These are phyloP conservation scores for Orthosia gothica DNA, from an alignment of 2,888 invertebrate genomes.

Conservation along the genomic window DNA sequence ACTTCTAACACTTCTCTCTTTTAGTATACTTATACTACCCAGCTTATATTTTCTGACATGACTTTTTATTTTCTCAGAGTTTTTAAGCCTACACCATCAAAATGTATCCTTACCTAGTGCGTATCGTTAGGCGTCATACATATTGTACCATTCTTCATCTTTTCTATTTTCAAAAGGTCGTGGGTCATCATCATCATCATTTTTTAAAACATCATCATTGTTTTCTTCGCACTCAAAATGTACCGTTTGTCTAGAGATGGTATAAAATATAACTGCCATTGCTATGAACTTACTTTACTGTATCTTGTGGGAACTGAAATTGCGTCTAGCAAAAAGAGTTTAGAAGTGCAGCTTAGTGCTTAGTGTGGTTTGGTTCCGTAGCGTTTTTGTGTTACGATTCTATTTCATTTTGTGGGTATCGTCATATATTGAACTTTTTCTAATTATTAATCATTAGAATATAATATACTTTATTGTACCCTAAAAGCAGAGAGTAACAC, in stretches of 20 bases:
- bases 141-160: not conserved
- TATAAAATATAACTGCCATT: slow-evolving; percentile 45
- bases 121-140: not conserved
- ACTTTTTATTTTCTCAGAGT: not conserved
- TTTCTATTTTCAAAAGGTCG: slow-evolving; percentile 13
- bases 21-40: not conserved
- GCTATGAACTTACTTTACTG: slow-evolving; percentile 39
- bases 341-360: slow-evolving; percentile 1
- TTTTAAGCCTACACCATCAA: not conserved
- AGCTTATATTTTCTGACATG: not conserved
- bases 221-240: slow-evolving; percentile 34
- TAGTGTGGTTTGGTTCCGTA: slow-evolving; percentile 46
- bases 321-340: slow-evolving; percentile 22
- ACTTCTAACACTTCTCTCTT: too few species aligned
- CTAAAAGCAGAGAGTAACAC: too few species aligned
- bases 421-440: not conserved
- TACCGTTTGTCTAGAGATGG: slow-evolving; percentile 28
- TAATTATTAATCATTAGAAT: too few species aligned
- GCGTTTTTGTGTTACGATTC: not conserved
- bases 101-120: too few species aligned
- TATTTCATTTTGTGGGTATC: not conserved
- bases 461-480: too few species aligned
- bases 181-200: slow-evolving; percentile 32
- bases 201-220: not conserved
- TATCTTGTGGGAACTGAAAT: slow-evolving; percentile 55